phyloP scores from a whole-genome alignment of 2,888 invertebrate genomes.

The Drosophila quinaria region DNA sequence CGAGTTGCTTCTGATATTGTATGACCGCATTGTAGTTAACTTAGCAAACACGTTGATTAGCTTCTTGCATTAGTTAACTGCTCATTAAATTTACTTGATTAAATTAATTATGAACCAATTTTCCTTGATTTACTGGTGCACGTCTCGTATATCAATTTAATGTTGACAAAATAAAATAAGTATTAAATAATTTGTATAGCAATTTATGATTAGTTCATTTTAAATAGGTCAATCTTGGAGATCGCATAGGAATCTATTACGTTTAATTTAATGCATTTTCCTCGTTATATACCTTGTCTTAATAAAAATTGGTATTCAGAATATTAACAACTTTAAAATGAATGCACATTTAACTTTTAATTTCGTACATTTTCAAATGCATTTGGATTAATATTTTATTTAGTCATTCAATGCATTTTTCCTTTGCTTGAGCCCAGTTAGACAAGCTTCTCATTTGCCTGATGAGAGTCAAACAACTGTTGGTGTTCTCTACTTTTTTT shows the following conservation, averaged over 20 bases:
- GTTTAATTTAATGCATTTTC: no score
- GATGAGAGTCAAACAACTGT: constrained; percentile 36
- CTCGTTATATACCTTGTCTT: no score
- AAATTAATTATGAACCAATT: neutral
- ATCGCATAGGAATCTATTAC: no score
- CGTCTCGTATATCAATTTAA: neutral
- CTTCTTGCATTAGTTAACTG: constrained; percentile 3
- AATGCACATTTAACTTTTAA: no score
- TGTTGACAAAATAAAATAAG: neutral
- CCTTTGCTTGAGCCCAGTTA: constrained; percentile 17
- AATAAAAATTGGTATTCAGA: neutral
- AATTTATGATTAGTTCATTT: no score
- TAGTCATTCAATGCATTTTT: constrained; percentile 3
- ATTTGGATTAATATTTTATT: constrained; percentile 39
- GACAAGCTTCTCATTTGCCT: constrained; percentile 27
- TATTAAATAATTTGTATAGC: neutral
- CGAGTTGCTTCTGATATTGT: constrained; percentile 21
- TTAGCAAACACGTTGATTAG: constrained; percentile 13
- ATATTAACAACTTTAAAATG: no score
- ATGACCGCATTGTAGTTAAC: constrained; percentile 42
- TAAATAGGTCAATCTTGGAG: no score
- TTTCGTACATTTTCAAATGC: constrained; percentile 19
- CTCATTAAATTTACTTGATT: neutral
- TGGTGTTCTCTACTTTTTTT: constrained; percentile 17
- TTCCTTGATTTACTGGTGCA: neutral